A percentile compares a stretch with the other conserved stretches of the same genome.
Conservation (phyloP, 2,113 vertebrate genomes). For the Arizona elegans region DNA sequence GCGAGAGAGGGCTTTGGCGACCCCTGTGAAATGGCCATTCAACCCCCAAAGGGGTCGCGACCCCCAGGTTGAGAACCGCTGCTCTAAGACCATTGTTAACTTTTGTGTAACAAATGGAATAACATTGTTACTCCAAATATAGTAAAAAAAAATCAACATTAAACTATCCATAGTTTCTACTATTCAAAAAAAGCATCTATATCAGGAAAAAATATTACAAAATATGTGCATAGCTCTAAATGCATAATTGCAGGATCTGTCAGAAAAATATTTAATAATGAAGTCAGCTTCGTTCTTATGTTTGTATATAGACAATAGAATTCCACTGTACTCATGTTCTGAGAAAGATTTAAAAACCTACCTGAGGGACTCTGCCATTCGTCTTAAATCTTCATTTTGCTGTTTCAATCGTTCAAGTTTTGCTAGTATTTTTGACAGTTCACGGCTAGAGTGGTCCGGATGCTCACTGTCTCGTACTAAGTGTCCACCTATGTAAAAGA, state of each 20-base stretch:
- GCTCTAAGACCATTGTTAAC: neutral
- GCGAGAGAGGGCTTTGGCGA: too few relatives aligned
- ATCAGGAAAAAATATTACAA: neutral
- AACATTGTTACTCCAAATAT: neutral
- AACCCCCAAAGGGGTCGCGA: too few relatives aligned
- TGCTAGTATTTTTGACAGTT: slow-evolving; percentile 96
- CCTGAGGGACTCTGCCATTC: slow-evolving; percentile 98
- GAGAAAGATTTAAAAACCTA: slow-evolving; percentile 59
- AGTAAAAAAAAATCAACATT: neutral
- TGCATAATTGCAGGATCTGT: neutral
- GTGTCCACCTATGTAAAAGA: slow-evolving; percentile 97
- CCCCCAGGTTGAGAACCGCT: too few relatives aligned
- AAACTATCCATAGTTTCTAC: neutral
- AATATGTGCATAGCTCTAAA: neutral
- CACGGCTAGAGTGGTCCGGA: slow-evolving; percentile 91
- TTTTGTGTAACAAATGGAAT: too few relatives aligned
- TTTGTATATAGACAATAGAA: slow-evolving; percentile 3
- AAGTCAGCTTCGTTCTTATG: neutral
- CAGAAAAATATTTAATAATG: neutral
- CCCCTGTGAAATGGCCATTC: too few relatives aligned
- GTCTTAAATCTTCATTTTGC: slow-evolving; percentile 95
- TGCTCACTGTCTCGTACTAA: slow-evolving; percentile 95
- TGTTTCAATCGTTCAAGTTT: slow-evolving; percentile 97
- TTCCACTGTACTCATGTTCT: neutral
- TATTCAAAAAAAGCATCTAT: neutral